Conservation (phyloP, 2,888 invertebrate species). For the Lamellibrachia satsuma region DNA sequence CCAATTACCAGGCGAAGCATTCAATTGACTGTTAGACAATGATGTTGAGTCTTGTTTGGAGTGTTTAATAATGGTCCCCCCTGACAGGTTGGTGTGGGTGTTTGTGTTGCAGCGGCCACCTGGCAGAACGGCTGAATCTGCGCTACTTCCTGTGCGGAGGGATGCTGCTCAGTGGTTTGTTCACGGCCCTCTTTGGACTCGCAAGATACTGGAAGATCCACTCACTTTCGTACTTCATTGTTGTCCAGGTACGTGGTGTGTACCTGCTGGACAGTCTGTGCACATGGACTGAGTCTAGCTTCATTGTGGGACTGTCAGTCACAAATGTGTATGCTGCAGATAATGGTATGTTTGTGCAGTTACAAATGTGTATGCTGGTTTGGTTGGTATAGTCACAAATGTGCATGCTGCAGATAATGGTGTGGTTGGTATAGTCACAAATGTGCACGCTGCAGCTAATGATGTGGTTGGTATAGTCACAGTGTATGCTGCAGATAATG, state of each 20-base stretch:
- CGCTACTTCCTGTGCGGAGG: constrained; percentile 90
- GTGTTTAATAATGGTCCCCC: neutral
- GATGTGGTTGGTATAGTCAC: neutral
- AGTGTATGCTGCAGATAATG: constrained; percentile 69
- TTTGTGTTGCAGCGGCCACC: constrained; percentile 75
- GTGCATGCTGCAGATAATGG: neutral
- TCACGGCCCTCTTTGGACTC: constrained; percentile 88
- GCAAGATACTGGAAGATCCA: constrained; percentile 85
- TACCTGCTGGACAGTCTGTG: no score
- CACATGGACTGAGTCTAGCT: no score
- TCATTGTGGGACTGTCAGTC: no score
- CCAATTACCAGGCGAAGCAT: no score
- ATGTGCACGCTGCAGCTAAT: neutral
- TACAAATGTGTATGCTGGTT: neutral
- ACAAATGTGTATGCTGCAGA: no score
- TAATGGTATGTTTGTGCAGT: no score
- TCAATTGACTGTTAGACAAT: no score
- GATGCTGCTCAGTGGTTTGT: constrained; percentile 87
- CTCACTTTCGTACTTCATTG: constrained; percentile 80
- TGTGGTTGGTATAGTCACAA: neutral
- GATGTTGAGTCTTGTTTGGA: no score
- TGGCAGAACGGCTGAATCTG: constrained; percentile 90
- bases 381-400: neutral
- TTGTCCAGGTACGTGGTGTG: constrained; percentile 75
- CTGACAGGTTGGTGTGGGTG: neutral